Conservation (phyloP, 37 sponge, comb jelly and placozoan genomes). For the Beroe forskalii region DNA sequence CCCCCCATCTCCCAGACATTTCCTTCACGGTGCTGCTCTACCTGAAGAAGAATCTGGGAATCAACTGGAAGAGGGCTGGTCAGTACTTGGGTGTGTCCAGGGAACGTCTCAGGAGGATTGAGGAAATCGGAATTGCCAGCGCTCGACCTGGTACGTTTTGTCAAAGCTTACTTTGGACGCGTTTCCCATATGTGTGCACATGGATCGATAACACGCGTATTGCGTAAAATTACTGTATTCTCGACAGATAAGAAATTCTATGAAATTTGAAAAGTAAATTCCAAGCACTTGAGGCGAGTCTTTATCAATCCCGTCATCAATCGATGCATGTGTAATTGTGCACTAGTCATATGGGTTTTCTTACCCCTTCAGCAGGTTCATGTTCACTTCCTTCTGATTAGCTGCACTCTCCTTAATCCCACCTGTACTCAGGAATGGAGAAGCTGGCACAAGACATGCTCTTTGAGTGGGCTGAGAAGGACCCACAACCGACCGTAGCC, state of each 20-base stretch:
- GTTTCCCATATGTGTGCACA: no score
- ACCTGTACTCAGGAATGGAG: conserved; percentile 40
- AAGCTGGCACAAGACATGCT: conserved; percentile 61
- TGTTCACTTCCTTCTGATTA: no score
- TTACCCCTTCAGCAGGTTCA: no score
- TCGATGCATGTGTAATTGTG: no score
- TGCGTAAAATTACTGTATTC: no score
- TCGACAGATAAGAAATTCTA: no score
- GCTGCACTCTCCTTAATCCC: no score
- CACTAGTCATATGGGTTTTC: no score
- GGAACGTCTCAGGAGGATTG: conserved; percentile 55
- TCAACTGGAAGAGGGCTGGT: conserved; percentile 65
- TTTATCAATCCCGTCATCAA: neutral
- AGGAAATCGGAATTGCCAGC: conserved; percentile 43
- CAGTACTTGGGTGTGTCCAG: conserved; percentile 54
- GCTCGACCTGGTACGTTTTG: conserved; percentile 45
- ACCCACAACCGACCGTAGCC: conserved; percentile 56
- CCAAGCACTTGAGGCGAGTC: neutral
- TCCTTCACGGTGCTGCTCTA: conserved; percentile 57
- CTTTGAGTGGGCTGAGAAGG: conserved; percentile 65
- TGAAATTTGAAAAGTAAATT: no score
- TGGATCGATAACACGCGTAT: no score
- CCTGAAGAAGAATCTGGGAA: conserved; percentile 61
- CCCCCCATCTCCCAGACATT: conserved; percentile 12
- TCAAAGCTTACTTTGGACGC: no score